A percentile compares a stretch with the other conserved stretches of the same genome.
Conservation (phyloP, 35 echinoderm and acorn worm genomes). For the Chiridota heheva region DNA sequence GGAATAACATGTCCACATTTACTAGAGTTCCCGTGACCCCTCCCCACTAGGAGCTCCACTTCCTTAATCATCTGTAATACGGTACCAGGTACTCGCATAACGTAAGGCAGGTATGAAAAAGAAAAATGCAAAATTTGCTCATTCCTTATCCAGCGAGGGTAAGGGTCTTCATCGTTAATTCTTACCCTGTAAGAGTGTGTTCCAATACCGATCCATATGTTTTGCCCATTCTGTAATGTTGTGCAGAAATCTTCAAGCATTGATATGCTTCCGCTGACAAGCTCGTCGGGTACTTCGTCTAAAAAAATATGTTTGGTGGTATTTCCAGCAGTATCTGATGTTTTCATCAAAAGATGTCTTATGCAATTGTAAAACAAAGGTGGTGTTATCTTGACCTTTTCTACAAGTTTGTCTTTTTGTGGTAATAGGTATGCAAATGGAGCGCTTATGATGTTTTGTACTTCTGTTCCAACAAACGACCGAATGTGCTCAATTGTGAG, state of each 20-base stretch:
- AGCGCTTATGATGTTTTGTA: neutral
- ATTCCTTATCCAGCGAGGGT: no score
- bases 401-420: neutral
- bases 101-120: neutral
- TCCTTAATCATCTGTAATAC: neutral
- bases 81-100: neutral
- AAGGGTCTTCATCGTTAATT: neutral
- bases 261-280: neutral
- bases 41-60: neutral
- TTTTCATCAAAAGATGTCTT: neutral
- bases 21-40: no score
- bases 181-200: slow-evolving; percentile 8
- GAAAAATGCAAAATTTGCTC: neutral
- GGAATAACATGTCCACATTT: no score
- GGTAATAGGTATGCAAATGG: neutral
- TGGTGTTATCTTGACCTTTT: neutral
- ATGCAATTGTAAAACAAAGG: neutral
- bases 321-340: no score
- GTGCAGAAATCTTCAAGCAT: neutral
- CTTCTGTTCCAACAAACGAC: neutral
- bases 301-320: slow-evolving; percentile 1
- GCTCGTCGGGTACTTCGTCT: neutral
- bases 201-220: slow-evolving; percentile 4
- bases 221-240: neutral
- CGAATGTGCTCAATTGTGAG: slow-evolving; percentile 13